Evolutionary conservation across 2,888 invertebrate genomes (phyloP), one percentile per base, ranked within the genome.

Genomic region (Aquatica leii): DNA sequence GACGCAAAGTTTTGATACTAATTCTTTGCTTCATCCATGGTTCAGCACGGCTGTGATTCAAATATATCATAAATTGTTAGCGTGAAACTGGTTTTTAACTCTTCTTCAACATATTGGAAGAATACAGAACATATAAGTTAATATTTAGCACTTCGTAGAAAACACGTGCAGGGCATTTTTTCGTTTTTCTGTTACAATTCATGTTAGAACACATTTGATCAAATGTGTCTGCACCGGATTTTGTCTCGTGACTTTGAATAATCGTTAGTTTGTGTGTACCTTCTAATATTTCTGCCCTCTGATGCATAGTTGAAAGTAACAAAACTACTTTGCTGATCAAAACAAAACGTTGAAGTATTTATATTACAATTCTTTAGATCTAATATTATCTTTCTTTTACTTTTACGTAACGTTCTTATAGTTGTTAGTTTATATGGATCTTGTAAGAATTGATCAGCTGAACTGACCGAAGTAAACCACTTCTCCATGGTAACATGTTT

Each of bases 141-240:
- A 55, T 54, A 35, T 60, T 60, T 54, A 60, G 12, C 60, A 60
- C 55, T 6, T 54, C 55, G 18, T 60, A 60, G 48, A 60, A 43
- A 11, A 54, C 20, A 37, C 53, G 46, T 20, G 55, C 12, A n/a
- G 46, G 54, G 54, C 53, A 55, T 37, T 55, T 12, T 21, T 37
- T 43, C 8, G 60, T 55, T 54, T 60, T 60, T 54, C 60, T n/a
- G n/a, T n/a, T n/a, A n/a, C n/a, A n/a, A n/a, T n/a, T n/a, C n/a
- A n/a, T n/a, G n/a, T n/a, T n/a, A n/a, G n/a, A n/a, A n/a, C n/a
- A n/a, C n/a, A n/a, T n/a, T n/a, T n/a, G n/a, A n/a, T n/a, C n/a
- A n/a, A n/a, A n/a, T n/a, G n/a, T n/a, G 17, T 59, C 59, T 4
- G 40, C 51, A 17, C 54, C 60, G 3, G 11, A 50, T 54, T 60